phyloP scores from a whole-genome alignment of 2,888 invertebrate genomes.

The Salticus scenicus region DNA sequence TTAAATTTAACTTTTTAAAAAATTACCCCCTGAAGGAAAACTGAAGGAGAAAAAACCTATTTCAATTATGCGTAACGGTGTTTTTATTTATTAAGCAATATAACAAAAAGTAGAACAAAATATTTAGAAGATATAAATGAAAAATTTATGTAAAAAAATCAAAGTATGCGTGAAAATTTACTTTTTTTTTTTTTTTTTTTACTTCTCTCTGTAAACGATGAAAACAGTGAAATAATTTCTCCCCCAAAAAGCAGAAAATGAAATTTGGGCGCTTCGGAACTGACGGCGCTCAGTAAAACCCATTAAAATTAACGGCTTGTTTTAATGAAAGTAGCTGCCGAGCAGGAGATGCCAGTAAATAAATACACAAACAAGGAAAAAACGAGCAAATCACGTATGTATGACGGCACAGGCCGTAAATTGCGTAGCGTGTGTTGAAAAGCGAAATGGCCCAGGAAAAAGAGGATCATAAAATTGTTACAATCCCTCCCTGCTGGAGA shows the following conservation, averaged over 20 bases:
- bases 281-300: constrained; percentile 38
- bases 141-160: constrained; percentile 10
- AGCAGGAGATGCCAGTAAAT: constrained; percentile 49
- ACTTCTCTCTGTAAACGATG: background rate
- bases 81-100: background rate
- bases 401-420: constrained; percentile 55
- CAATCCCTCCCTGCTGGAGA: background rate
- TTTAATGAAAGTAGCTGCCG: constrained; percentile 64
- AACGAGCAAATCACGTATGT: constrained; percentile 40
- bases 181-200: constrained; percentile 16
- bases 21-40: too few relatives aligned
- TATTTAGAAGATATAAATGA: constrained; percentile 8
- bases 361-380: constrained; percentile 56
- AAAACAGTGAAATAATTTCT: constrained; percentile 19
- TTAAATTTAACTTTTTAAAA: too few relatives aligned
- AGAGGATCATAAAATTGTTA: constrained; percentile 33
- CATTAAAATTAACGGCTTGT: constrained; percentile 68
- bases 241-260: constrained; percentile 29
- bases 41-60: background rate
- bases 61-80: constrained; percentile 5
- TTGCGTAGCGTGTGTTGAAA: constrained; percentile 50
- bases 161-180: background rate
- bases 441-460: constrained; percentile 40
- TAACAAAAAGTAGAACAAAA: background rate
- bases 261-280: constrained; percentile 26